phyloP scores from a whole-genome alignment of 2,888 invertebrate species.

The Ectemnius cavifrons region DNA sequence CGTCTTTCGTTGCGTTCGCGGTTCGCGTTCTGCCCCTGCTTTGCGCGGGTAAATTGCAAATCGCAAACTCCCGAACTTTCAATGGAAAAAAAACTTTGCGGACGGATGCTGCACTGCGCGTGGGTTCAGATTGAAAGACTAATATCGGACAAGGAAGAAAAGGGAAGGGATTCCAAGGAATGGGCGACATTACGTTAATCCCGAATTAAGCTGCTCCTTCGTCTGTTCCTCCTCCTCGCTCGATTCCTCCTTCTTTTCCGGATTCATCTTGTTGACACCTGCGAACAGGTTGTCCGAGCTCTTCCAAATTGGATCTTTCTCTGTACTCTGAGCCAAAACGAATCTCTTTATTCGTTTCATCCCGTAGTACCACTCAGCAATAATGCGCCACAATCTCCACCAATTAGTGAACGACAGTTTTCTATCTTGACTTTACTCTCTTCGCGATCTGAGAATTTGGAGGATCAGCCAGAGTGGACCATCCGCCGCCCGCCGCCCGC shows the following conservation, averaged over 20 bases:
- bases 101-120: too few species aligned
- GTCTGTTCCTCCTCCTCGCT: slow-evolving; percentile 11
- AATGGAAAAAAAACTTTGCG: too few species aligned
- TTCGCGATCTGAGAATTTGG: too few species aligned
- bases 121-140: too few species aligned
- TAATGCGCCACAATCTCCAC: not conserved
- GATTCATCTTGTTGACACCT: slow-evolving; percentile 62
- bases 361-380: slow-evolving; percentile 13
- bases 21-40: too few species aligned
- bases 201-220: slow-evolving; percentile 19
- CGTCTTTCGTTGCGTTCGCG: too few species aligned
- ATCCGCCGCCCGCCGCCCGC: too few species aligned
- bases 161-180: not conserved
- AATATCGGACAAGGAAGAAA: slow-evolving; percentile 14
- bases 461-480: too few species aligned
- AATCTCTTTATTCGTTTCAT: slow-evolving; percentile 77
- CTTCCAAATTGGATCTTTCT: slow-evolving; percentile 73
- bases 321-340: slow-evolving; percentile 72
- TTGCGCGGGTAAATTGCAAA: slow-evolving; percentile 31
- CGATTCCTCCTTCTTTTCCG: slow-evolving; percentile 39
- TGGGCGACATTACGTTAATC: slow-evolving; percentile 57
- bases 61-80: slow-evolving; percentile 20
- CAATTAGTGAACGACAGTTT: too few species aligned
- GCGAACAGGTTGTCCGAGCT: slow-evolving; percentile 72
- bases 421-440: too few species aligned